Base-by-base conservation (phyloP, 2,888 invertebrate species). In the Mythimna impura region DNA sequence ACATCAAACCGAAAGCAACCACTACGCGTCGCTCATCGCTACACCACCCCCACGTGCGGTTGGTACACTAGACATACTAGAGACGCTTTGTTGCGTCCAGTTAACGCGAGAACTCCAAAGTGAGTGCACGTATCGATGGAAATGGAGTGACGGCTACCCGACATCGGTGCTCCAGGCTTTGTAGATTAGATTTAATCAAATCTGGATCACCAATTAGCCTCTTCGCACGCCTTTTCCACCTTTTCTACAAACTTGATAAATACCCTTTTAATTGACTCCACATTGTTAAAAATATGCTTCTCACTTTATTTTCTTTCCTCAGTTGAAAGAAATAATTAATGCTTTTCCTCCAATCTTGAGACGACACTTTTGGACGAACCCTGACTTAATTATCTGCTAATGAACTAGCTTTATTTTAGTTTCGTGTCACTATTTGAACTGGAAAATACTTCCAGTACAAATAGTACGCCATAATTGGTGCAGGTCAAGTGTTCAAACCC, bases 251-350 rank as follows among this genome's bases (percentile, higher is more conserved):
- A 71, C 64, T 79, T 66, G 17, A 50, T 84, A 74, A 43, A 85
- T 76, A 62, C 71, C 34, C 75, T 82, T 82, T 80, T 82, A 82
- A 83, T 82, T 82, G 60, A 63, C 61, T 69, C 43, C 20, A 80
- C 65, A 71, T 65, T 77, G 74, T 85, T 72, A 61, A 71, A 76
- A 85, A 63, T 72, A 65, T 77, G 73, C 63, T 65, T 54, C 20
- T 34, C 43, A 68, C 67, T 85, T 76, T 71, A 55, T 8, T 65
- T 43, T 43, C 36, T 25, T 57, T 25, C 10, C 9, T 7, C 43
- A 25, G 22, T 64, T 74, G 2, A 30, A 69, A 71, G 25, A 10
- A 71, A 3, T 30, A 66, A 66, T 63, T 52, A 72, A 65, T 73
- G 0, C 3, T 57, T 43, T 62, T 70, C 34, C 63, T 69, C 36